A percentile compares a stretch with the other conserved stretches of the same genome.
phyloP scores from a whole-genome alignment of 2,888 invertebrate genomes.

The Hedya salicella region DNA sequence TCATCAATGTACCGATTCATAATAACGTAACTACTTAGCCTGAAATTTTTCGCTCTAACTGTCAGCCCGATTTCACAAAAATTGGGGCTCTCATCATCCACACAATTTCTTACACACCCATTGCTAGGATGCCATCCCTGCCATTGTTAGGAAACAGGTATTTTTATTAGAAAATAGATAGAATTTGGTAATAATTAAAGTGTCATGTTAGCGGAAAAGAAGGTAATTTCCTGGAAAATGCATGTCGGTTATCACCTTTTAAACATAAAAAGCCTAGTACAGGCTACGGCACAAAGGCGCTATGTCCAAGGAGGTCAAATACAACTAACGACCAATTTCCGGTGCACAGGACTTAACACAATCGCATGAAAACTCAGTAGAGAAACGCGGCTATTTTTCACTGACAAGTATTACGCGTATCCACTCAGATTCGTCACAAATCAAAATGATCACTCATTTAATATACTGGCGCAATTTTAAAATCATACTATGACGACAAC shows the following conservation, averaged over 20 bases:
- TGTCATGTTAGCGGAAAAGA: background rate
- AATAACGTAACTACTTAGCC: too few species aligned
- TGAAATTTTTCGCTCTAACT: too few species aligned
- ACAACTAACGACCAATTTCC: slow-evolving; percentile 40
- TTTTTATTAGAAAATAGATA: slow-evolving; percentile 3
- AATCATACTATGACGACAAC: too few species aligned
- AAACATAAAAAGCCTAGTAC: too few species aligned
- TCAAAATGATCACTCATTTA: too few species aligned
- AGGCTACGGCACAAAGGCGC: slow-evolving; percentile 16
- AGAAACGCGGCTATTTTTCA: background rate
- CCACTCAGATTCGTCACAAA: too few species aligned
- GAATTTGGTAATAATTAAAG: slow-evolving; percentile 2
- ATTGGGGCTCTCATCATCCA: background rate
- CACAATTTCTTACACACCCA: background rate
- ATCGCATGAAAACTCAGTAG: slow-evolving; percentile 6
- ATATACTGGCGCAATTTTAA: too few species aligned
- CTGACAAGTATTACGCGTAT: background rate
- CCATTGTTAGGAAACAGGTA: background rate
- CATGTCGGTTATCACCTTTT: background rate
- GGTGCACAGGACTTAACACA: background rate
- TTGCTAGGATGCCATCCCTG: too few species aligned
- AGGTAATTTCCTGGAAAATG: background rate
- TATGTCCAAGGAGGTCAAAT: slow-evolving; percentile 22
- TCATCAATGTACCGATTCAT: too few species aligned
- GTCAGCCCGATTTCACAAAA: background rate